Evolutionary conservation across 1,140 invertebrate genomes (phyloP).

Genomic region (Listronotus bonariensis): DNA sequence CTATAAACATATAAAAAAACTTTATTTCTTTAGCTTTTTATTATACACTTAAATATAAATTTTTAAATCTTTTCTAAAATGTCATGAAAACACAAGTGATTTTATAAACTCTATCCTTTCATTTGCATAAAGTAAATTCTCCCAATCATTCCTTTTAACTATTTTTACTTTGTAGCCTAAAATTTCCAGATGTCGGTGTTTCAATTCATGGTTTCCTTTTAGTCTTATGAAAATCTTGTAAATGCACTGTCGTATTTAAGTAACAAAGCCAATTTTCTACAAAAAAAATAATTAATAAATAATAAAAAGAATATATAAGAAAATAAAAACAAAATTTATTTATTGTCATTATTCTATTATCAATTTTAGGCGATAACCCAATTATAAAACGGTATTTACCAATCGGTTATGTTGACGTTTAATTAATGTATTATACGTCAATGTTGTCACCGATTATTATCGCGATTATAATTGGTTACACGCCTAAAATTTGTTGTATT

Average conservation of each 20-base stretch:
- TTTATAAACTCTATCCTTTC: conserved; percentile 47
- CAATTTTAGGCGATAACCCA: too few relatives aligned
- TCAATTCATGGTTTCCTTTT: conserved; percentile 56
- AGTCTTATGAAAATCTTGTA: conserved; percentile 47
- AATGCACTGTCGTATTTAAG: conserved; percentile 51
- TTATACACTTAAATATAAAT: not conserved
- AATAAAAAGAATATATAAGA: not conserved
- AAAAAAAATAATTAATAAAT: conserved; percentile 21
- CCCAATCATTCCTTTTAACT: conserved; percentile 62
- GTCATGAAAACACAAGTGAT: conserved; percentile 28
- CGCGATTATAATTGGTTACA: too few relatives aligned
- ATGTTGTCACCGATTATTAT: too few relatives aligned
- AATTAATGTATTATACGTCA: too few relatives aligned
- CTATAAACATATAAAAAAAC: too few relatives aligned
- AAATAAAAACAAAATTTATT: too few relatives aligned
- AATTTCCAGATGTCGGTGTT: conserved; percentile 64
- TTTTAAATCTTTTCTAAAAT: not conserved
- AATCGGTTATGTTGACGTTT: too few relatives aligned
- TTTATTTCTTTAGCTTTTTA: too few relatives aligned
- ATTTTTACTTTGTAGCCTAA: conserved; percentile 63
- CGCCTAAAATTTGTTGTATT: too few relatives aligned
- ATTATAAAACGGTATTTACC: too few relatives aligned
- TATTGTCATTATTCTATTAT: too few relatives aligned
- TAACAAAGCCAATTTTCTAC: conserved; percentile 28
- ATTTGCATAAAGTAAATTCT: conserved; percentile 55